Conservation (phyloP, 2,888 invertebrate species). For the Hetaerina titia region DNA sequence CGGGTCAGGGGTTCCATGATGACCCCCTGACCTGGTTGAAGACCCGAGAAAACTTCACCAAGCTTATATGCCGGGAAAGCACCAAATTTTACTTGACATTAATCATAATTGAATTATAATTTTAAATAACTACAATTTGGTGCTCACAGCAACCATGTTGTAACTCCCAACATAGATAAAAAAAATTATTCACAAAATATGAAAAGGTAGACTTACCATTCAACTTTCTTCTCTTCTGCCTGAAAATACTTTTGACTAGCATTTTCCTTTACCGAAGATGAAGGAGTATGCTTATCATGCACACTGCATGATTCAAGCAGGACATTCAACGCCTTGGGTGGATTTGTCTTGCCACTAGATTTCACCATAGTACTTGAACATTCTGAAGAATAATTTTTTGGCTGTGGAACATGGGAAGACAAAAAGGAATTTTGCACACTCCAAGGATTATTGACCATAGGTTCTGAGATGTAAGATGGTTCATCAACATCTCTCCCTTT, state of each 20-base stretch:
- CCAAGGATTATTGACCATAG: background rate
- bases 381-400: background rate
- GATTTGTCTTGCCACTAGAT: background rate
- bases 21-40: too few relatives aligned
- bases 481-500: background rate
- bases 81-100: too few relatives aligned
- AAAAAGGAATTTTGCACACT: background rate
- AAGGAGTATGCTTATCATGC: background rate
- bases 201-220: background rate
- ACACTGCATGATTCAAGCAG: background rate
- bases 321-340: background rate
- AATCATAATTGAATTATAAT: too few relatives aligned
- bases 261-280: background rate
- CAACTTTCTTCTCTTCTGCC: background rate
- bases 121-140: too few relatives aligned
- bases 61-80: too few relatives aligned
- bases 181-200: background rate
- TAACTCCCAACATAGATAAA: background rate
- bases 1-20: too few relatives aligned
- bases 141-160: too few relatives aligned
- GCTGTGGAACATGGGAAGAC: background rate
- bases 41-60: too few relatives aligned
- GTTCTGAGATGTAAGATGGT: background rate
- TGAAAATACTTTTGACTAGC: background rate
- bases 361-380: background rate